phyloP scores from a whole-genome alignment of 2,888 invertebrate genomes.

The Aspidiotus destructor region DNA sequence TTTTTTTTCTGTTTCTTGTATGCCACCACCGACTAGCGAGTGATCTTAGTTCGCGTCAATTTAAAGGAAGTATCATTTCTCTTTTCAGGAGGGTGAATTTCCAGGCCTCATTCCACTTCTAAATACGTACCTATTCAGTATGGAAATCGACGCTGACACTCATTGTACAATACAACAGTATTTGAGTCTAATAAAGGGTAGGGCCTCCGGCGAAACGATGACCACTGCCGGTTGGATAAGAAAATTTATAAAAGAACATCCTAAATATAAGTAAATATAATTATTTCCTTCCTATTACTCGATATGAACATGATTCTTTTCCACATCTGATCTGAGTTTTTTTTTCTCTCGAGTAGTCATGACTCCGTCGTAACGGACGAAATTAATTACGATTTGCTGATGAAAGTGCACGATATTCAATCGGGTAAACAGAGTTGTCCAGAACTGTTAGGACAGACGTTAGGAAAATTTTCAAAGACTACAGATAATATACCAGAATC shows the following conservation, averaged over 20 bases:
- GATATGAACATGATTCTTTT: too few species aligned
- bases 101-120: constrained; percentile 91
- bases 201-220: constrained; percentile 77
- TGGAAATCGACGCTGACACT: constrained; percentile 97
- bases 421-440: constrained; percentile 61
- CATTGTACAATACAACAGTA: constrained; percentile 96
- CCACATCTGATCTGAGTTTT: neutral
- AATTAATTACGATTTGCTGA: constrained; percentile 84
- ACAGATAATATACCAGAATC: constrained; percentile 76
- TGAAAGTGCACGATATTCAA: constrained; percentile 63
- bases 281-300: too few species aligned
- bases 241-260: constrained; percentile 75
- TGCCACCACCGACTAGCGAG: too few species aligned
- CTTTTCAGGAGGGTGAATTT: constrained; percentile 65
- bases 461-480: constrained; percentile 63
- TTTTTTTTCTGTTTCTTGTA: too few species aligned
- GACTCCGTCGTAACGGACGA: constrained; percentile 81
- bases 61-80: too few species aligned
- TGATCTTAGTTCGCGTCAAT: too few species aligned
- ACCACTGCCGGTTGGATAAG: constrained; percentile 95
- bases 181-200: constrained; percentile 77
- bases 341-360: constrained; percentile 46
- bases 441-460: constrained; percentile 57
- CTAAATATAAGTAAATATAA: constrained; percentile 68
- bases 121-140: constrained; percentile 82